phyloP scores from a whole-genome alignment of 2,888 invertebrate species.

The Sceliomorpha sp. region DNA sequence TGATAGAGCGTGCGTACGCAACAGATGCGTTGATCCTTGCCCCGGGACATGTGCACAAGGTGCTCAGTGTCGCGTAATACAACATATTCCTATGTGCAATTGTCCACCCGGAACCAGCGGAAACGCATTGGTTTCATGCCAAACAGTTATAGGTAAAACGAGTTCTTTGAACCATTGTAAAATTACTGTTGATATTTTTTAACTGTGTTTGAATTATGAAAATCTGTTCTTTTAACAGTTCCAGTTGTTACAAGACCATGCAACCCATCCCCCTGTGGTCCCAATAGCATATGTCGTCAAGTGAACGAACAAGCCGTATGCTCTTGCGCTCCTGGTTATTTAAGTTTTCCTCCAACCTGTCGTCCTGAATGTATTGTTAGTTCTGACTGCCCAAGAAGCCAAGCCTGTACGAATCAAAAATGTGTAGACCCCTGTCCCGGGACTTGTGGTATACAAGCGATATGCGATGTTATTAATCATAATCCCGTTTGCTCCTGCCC shows the following conservation, averaged over 20 bases:
- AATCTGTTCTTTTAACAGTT: constrained; percentile 26
- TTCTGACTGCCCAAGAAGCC: constrained; percentile 84
- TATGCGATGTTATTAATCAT: constrained; percentile 85
- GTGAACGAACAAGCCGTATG: constrained; percentile 85
- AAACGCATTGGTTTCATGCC: constrained; percentile 86
- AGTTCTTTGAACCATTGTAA: neutral
- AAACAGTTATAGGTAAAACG: constrained; percentile 82
- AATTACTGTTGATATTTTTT: neutral
- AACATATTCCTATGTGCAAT: constrained; percentile 81
- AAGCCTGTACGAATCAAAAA: constrained; percentile 86
- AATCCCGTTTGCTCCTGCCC: constrained; percentile 85
- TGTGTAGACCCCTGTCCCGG: constrained; percentile 84
- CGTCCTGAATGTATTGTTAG: constrained; percentile 86
- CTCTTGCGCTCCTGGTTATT: constrained; percentile 84
- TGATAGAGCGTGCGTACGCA: constrained; percentile 80
- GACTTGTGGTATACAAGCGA: constrained; percentile 83
- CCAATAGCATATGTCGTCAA: constrained; percentile 85
- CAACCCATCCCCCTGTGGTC: constrained; percentile 85
- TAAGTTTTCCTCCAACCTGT: constrained; percentile 85
- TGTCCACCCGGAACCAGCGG: constrained; percentile 87
- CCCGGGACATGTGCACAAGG: constrained; percentile 81
- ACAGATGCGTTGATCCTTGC: constrained; percentile 81
- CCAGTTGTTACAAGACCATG: constrained; percentile 81
- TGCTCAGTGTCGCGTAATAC: constrained; percentile 81
- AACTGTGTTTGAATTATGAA: too few species aligned